Percentiles rank a stretch among this genome's conserved stretches.
These are phyloP conservation scores for Ellobium chinense DNA, from an alignment of 2,888 invertebrate species.

Conservation along the genomic window DNA sequence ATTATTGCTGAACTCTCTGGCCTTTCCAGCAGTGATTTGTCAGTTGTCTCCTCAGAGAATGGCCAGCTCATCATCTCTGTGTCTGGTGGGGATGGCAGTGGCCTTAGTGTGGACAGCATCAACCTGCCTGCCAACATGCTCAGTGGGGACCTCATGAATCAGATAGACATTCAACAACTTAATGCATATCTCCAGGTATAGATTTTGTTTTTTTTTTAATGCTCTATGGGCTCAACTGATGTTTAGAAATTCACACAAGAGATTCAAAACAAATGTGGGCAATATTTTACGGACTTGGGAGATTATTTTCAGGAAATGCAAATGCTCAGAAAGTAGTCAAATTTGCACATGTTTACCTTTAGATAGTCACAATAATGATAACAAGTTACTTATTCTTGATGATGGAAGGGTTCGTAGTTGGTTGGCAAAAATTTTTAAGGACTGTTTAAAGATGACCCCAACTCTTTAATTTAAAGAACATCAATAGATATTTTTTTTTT, in stretches of 20 bases:
- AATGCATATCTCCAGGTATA: conserved; percentile 47
- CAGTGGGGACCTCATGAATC: conserved; percentile 46
- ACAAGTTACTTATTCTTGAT: too few relatives aligned
- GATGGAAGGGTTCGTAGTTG: too few relatives aligned
- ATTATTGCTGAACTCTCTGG: conserved; percentile 45
- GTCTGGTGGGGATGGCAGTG: conserved; percentile 46
- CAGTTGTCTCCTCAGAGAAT: conserved; percentile 42
- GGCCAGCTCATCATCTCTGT: conserved; percentile 45
- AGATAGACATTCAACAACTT: conserved; percentile 45
- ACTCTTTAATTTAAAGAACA: too few relatives aligned
- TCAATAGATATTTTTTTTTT: too few relatives aligned
- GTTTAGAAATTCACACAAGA: background rate
- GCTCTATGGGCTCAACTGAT: background rate
- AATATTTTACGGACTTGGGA: too few relatives aligned
- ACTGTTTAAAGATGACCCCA: too few relatives aligned
- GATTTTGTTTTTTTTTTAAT: background rate
- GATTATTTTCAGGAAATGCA: background rate
- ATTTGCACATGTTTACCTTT: too few relatives aligned
- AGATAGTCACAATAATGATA: too few relatives aligned
- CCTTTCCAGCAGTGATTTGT: conserved; percentile 45
- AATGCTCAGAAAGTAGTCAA: too few relatives aligned
- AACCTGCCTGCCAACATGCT: conserved; percentile 45
- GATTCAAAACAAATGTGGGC: too few relatives aligned
- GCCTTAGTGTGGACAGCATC: conserved; percentile 46
- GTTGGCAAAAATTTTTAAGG: too few relatives aligned